Base-by-base conservation (phyloP, 2,888 invertebrate genomes). In the Allophyes oxyacanthae region DNA sequence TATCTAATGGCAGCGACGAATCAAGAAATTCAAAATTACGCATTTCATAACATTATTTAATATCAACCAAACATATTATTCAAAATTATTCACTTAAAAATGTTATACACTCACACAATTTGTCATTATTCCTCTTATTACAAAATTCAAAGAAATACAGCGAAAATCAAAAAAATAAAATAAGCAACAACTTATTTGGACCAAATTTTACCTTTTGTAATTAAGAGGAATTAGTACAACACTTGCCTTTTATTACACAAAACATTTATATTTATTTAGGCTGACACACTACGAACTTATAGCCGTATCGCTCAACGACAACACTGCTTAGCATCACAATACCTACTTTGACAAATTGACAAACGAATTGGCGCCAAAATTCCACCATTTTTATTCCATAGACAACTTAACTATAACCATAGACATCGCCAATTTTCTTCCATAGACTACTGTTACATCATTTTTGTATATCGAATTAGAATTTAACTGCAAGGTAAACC, bases 271-370 rank as follows among this genome's bases (percentile, higher is more conserved):
- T 44, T 56, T 20, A 36, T 65, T 44, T 52, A 52, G 38, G 46
- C 52, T 28, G 32, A 38, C 8, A 65, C 49, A 58, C 34, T 20
- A 30, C 28, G 11, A 20, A 63, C 25, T 48, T 33, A 51, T 69
- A 61, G 64, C 42, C 48, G 14, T 49, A 13, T 26, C 20, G 59
- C 73, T 53, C 30, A 64, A 64, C 44, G 52, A 69, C 34, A 65
- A 46, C 73, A 73, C 72, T 62, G 72, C 68, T 64, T 75, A 40
- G 26, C 49, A 67, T 30, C 52, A 72, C 55, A 45, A 44, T 62
- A 43, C 28, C 44, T 53, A 59, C 26, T 42, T n/a, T 32, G 36
- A 49, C 36, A 42, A 53, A 32, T 60, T 45, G 33, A 53, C 49
- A 58, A 51, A 44, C 15, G 9, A 60, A 69, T 72, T 71, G 62